Evolutionary conservation across 1,140 invertebrate genomes (phyloP).

Genomic region (Daktulosphaira vitifoliae): DNA sequence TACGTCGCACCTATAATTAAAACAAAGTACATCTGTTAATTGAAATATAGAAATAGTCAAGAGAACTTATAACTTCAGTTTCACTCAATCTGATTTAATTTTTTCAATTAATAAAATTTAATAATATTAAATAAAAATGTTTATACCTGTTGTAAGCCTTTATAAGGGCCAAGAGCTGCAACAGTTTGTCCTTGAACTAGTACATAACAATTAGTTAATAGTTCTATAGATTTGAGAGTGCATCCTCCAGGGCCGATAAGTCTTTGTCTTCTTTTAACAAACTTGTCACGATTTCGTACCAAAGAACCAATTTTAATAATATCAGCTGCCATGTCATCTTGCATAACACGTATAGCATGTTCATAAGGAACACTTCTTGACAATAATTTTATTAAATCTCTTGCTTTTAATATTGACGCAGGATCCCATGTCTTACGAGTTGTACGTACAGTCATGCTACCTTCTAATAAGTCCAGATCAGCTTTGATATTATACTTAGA

Average conservation of each 20-base stretch:
- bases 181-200: slow-evolving; percentile 98
- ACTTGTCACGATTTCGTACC: slow-evolving; percentile 87
- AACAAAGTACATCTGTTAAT: too few relatives aligned
- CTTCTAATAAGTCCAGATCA: slow-evolving; percentile 90
- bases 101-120: neutral
- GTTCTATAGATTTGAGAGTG: slow-evolving; percentile 93
- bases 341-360: slow-evolving; percentile 73
- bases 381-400: slow-evolving; percentile 91
- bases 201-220: slow-evolving; percentile 96
- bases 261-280: slow-evolving; percentile 89
- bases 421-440: slow-evolving; percentile 99
- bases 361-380: slow-evolving; percentile 95
- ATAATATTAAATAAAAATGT: neutral
- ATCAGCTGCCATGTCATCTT: slow-evolving; percentile 88
- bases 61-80: neutral
- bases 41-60: slow-evolving; percentile 14
- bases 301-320: slow-evolving; percentile 94
- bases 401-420: slow-evolving; percentile 91
- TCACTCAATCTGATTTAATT: too few relatives aligned
- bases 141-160: slow-evolving; percentile 76
- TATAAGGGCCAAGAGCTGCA: slow-evolving; percentile 86
- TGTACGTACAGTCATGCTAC: slow-evolving; percentile 89
- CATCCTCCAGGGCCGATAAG: slow-evolving; percentile 95
- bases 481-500: slow-evolving; percentile 70
- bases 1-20: slow-evolving; percentile 68